Evolutionary conservation across 1,140 invertebrate genomes (phyloP).

Genomic region (Hirudo medicinalis): DNA sequence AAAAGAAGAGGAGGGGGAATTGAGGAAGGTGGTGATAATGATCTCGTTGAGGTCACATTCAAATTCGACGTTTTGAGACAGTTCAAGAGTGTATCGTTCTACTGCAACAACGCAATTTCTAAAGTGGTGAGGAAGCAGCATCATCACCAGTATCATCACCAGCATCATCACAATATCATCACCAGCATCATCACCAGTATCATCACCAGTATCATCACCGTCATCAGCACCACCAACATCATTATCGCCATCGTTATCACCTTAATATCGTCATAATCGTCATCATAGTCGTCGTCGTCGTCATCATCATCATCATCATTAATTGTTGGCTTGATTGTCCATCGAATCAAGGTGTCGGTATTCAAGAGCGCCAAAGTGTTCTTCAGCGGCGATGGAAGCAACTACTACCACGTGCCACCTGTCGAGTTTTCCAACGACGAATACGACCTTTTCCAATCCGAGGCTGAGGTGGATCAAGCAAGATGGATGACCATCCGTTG

Average conservation of each 20-base stretch:
- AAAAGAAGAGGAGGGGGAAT: slow-evolving; percentile 25
- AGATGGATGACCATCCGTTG: slow-evolving; percentile 72
- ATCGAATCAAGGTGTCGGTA: slow-evolving; percentile 44
- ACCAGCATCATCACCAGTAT: too few species aligned
- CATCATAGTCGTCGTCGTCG: not conserved
- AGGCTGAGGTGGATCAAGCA: slow-evolving; percentile 52
- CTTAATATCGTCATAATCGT: too few species aligned
- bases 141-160: too few species aligned
- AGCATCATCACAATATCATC: too few species aligned
- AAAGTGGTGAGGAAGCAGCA: slow-evolving; percentile 46
- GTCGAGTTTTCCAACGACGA: slow-evolving; percentile 41
- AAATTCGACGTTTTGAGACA: slow-evolving; percentile 75
- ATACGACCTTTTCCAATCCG: slow-evolving; percentile 53
- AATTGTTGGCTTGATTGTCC: not conserved
- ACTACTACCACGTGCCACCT: slow-evolving; percentile 50
- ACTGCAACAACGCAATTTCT: slow-evolving; percentile 58
- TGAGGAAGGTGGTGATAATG: slow-evolving; percentile 1
- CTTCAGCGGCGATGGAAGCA: slow-evolving; percentile 59
- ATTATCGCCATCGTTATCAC: too few species aligned
- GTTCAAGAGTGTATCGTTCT: slow-evolving; percentile 70
- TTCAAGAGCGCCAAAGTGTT: slow-evolving; percentile 51
- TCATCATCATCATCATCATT: not conserved
- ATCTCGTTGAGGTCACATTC: slow-evolving; percentile 47
- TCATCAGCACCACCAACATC: too few species aligned
- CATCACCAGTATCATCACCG: too few species aligned